Base-by-base conservation (phyloP, 1,140 invertebrate species). In the Tetramorium simillimum region DNA sequence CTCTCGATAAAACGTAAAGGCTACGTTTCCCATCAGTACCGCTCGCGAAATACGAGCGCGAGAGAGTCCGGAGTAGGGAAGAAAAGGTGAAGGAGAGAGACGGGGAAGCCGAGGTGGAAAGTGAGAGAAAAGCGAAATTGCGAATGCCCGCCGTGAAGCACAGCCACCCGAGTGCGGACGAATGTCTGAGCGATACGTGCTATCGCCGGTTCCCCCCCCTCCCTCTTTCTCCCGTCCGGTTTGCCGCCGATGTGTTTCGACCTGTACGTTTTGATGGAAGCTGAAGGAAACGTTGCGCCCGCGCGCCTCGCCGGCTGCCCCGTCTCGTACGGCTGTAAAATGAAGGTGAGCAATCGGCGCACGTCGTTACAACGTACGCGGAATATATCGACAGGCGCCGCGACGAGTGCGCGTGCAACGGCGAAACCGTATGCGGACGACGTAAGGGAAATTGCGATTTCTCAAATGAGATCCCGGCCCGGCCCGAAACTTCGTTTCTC, bases 1-100 rank as follows among this genome's bases (percentile, higher is more conserved):
- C 21, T 60, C 37, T 37, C 88, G 85, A 84, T 84, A 90, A 90
- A 84, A 91, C 90, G 89, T 86, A 86, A 85, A 89, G 80, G 70
- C 63, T 72, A 86, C 89, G 82, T 86, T 90, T 86, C 60, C 86
- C 86, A 88, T 90, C 86, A 73, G 86, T 77, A 60, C 51, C 84
- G 76, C 85, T 67, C 40, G 80, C 53, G 85, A 84, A 80, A 87
- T 90, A 87, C 88, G 76, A 86, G 60, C 58, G 51, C 73, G 49
- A 88, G 69, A 88, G 69, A 84, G 4, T 28, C 24, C 7, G 40
- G 28, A 60, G 28, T 33, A 28, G 62, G 75, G 12, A 33, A 21
- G 49, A 49, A 78, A 33, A 18, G 40, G 10, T 43, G 65, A 78
- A 77, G 18, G 18, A 24, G 37, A 16, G 21, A 65, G n/a, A 62